These are phyloP conservation scores for Galleria mellonella DNA, from an alignment of 1,140 invertebrate genomes.

Conservation along the genomic window DNA sequence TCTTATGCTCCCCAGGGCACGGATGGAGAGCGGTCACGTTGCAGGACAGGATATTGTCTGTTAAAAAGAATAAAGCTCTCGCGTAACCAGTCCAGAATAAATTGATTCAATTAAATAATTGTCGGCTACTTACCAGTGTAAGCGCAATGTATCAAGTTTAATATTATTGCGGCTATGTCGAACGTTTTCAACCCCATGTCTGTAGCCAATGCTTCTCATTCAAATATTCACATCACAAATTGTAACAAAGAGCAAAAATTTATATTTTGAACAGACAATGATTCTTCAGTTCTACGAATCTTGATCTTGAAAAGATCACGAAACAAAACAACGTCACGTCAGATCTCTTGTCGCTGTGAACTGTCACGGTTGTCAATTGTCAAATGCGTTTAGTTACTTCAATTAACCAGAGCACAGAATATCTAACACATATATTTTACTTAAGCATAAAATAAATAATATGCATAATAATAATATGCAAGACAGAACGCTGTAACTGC, in stretches of 20 bases:
- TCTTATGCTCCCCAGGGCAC: slow-evolving; percentile 38
- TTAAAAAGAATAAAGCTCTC: slow-evolving; percentile 61
- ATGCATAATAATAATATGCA: too few species aligned
- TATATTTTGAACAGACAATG: slow-evolving; percentile 31
- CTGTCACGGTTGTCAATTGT: too few species aligned
- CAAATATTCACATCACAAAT: slow-evolving; percentile 48
- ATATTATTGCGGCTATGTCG: slow-evolving; percentile 38
- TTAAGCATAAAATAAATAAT: too few species aligned
- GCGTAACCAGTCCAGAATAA: slow-evolving; percentile 43
- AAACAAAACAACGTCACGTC: slow-evolving; percentile 28
- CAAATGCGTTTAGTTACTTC: slow-evolving; percentile 16
- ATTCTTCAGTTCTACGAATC: slow-evolving; percentile 15
- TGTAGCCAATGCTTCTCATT: slow-evolving; percentile 9
- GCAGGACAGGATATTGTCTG: slow-evolving; percentile 66
- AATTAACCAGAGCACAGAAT: background rate
- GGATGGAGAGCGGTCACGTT: slow-evolving; percentile 31
- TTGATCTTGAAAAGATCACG: slow-evolving; percentile 16
- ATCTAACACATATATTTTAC: too few species aligned
- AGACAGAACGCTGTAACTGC: too few species aligned
- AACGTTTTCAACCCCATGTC: slow-evolving; percentile 38
- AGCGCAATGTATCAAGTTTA: slow-evolving; percentile 44
- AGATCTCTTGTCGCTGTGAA: too few species aligned
- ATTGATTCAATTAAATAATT: slow-evolving; percentile 73
- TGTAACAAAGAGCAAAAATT: slow-evolving; percentile 20
- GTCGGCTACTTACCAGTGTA: slow-evolving; percentile 56